Base-by-base conservation (phyloP, 2,113 vertebrate genomes). In the Rhabdomys dilectus region DNA sequence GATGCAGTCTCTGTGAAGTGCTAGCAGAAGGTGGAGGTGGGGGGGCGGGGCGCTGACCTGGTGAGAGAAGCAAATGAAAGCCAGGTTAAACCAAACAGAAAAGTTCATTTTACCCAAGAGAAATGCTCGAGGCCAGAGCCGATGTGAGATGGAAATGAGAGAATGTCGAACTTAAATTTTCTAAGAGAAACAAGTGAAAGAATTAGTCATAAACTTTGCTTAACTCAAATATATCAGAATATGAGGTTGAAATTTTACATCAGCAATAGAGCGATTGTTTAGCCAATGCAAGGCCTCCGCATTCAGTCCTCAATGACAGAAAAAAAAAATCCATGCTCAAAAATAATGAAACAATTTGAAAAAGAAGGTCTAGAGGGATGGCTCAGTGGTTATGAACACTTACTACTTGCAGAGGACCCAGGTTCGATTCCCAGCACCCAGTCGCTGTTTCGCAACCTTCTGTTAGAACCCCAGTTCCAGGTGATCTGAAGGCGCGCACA, bases 111-210 rank as follows among this genome's bases (percentile, higher is more conserved):
- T 70, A 72, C 13, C 51, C 10, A 70, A 48, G 26, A 66, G 17
- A 81, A 53, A 66, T 1, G 8, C 3, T 77, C 17, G 4, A 39
- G 21, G 60, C n/a, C 5, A 12, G 70, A 26, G 24, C 45, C 10
- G 7, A 0, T 29, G 4, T 73, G 86, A 70, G 48, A 0, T 1
- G 19, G 7, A 42, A 19, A 3, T 39, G 26, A 2, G 16, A 16
- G 0, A 45, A 16, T 48, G 48, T 34, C 45, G n/a, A 89, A 34
- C 7, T 62, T 85, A 39, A 24, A 21, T 62, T 68, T 94, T 80
- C 56, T n/a, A n/a, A 29, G 70, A 76, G 45, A 88, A 82, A 76
- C 16, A 19, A 17, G 19, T 60, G 31, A 66, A 42, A 75, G 17
- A 68, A n/a, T 51, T 24, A 9, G 81, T 91, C 31, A 3, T 9